These are phyloP conservation scores for Ostrea denselamellosa DNA, from an alignment of 1,140 invertebrate species.

Conservation along the genomic window DNA sequence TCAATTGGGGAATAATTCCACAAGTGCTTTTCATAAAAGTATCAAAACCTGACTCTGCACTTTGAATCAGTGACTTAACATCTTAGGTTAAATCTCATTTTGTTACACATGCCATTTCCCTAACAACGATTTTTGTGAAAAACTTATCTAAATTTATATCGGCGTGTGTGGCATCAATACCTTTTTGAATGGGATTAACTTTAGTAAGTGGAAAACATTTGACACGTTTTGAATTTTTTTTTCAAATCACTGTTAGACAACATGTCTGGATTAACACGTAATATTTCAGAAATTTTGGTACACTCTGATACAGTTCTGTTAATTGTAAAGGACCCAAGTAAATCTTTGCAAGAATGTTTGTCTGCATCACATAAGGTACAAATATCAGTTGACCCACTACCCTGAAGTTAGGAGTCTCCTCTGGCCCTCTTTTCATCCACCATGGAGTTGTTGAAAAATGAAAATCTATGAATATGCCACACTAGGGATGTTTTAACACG, in stretches of 20 bases:
- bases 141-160: no score
- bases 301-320: slow-evolving; percentile 33
- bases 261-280: slow-evolving; percentile 20
- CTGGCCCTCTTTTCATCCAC: slow-evolving; percentile 14
- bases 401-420: slow-evolving; percentile 30
- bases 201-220: slow-evolving; percentile 16
- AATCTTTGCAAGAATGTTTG: slow-evolving; percentile 1
- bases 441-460: slow-evolving; percentile 15
- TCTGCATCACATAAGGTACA: slow-evolving; percentile 44
- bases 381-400: slow-evolving; percentile 35
- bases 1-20: slow-evolving; percentile 33
- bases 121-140: slow-evolving; percentile 35
- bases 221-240: slow-evolving; percentile 40
- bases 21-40: neutral
- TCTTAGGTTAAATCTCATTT: slow-evolving; percentile 9
- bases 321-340: slow-evolving; percentile 25
- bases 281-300: slow-evolving; percentile 11
- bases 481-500: neutral
- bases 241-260: slow-evolving; percentile 12
- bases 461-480: neutral
- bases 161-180: slow-evolving; percentile 41
- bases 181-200: slow-evolving; percentile 27
- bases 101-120: slow-evolving; percentile 37
- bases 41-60: slow-evolving; percentile 18
- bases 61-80: neutral